Conservation (phyloP, 2,113 vertebrate species). For the Apteryx owenii region DNA sequence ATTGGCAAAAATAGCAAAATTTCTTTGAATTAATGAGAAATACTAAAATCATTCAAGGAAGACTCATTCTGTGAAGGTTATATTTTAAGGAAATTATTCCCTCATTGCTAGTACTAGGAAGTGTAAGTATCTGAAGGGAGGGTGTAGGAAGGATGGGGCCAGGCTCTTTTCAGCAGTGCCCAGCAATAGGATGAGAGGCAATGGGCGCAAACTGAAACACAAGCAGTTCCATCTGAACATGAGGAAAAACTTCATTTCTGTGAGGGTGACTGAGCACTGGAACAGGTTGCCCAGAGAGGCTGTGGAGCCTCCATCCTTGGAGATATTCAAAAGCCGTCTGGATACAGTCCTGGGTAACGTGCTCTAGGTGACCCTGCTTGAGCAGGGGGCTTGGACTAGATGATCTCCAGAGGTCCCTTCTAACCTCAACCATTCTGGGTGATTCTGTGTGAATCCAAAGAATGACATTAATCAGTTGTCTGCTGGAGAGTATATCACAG, state of each 20-base stretch:
- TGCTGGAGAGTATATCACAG: background rate
- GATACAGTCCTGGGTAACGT: too few relatives aligned
- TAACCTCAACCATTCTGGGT: background rate
- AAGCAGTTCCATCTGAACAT: too few relatives aligned
- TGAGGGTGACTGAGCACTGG: background rate
- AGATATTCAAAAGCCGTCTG: background rate
- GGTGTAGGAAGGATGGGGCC: too few relatives aligned
- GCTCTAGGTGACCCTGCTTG: too few relatives aligned
- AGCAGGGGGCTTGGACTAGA: background rate
- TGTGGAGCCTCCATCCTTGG: background rate
- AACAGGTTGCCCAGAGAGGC: background rate
- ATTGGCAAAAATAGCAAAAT: background rate
- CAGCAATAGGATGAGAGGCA: too few relatives aligned
- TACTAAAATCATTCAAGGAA: background rate
- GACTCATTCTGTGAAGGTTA: background rate
- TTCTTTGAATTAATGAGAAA: background rate
- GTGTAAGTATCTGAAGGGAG: too few relatives aligned
- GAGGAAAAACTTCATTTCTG: background rate
- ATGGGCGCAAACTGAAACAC: too few relatives aligned
- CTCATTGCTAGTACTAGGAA: background rate
- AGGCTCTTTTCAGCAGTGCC: too few relatives aligned
- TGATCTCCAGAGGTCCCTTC: background rate
- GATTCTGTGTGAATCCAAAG: background rate
- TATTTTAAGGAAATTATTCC: background rate
- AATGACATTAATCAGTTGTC: conserved; percentile 1